Evolutionary conservation across 1,140 invertebrate species (phyloP), one percentile per base, ranked within the genome.

Genomic region (Plectrocnemia conspersa): DNA sequence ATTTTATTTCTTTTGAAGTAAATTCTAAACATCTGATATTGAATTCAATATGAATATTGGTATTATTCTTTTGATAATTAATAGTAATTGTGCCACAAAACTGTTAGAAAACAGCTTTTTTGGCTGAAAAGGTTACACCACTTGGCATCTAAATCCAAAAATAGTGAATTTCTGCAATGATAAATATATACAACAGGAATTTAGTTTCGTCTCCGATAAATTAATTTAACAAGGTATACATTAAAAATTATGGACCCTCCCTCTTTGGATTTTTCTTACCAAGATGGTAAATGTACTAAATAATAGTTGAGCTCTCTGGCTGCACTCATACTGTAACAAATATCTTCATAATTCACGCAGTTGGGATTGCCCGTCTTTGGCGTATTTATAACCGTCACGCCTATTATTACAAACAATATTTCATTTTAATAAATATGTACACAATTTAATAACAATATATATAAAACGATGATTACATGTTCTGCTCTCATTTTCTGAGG

Each of bases 321-420:
- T 7, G 79, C 76, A 1, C 81, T 79, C 63, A 77, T 76, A 56
- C 87, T 88, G 66, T 83, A 89, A 68, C 86, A 89, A 48, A 88
- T 77, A 70, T 91, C 88, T 62, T 86, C 85, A 76, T 84, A 90
- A 64, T 86, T 84, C 1, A 79, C 72, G 63, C 82, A 89, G 3
- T 63, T 65, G 4, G 78, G 67, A 6, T 75, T 66, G 1, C 77
- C 80, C 19, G 73, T 79, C 74, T 91, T 90, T 36, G 86, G 82
- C 2, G 82, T 80, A 68, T 86, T 85, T 0, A 88, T 70, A 15
- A 87, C 79, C 25, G 82, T 72, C 3, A 87, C 64, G 59, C 66
- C 77, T 76, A 62, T 29, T 53, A 56, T 22, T 40, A 29, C 33
- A 10, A 40, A 52, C 47, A 57, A 59, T 56, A 38, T 52, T 23